Percentiles rank a stretch among this genome's conserved stretches.
Evolutionary conservation across 2,113 vertebrate genomes (phyloP).

Genomic region (Orcinus orca): DNA sequence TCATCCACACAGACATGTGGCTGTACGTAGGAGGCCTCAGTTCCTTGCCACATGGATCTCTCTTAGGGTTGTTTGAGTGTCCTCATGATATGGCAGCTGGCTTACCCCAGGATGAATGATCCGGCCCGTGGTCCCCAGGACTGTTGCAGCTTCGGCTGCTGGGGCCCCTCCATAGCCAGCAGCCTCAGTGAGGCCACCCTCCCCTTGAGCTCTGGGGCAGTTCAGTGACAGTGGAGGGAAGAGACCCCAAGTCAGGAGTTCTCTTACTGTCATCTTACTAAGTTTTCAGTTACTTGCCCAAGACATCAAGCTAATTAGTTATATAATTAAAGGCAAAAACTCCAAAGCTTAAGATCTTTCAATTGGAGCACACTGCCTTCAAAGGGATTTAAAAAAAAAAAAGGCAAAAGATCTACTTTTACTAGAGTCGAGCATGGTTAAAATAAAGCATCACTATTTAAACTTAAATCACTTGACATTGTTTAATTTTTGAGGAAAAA

Average conservation of each 20-base stretch:
- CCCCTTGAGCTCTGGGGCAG: rapidly evolving
- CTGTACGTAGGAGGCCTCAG: no score
- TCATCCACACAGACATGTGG: no score
- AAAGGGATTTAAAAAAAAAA: not conserved
- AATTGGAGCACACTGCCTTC: not conserved
- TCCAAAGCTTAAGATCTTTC: not conserved
- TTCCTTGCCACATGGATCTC: no score
- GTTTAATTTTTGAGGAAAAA: not conserved
- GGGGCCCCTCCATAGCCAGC: no score
- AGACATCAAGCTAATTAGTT: not conserved
- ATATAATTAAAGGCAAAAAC: not conserved
- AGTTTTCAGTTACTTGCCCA: not conserved
- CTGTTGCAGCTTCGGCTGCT: rapidly evolving
- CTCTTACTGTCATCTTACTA: not conserved
- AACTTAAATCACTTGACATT: not conserved
- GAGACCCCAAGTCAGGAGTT: rapidly evolving
- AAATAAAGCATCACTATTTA: not conserved
- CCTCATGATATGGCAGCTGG: no score
- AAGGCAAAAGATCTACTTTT: not conserved
- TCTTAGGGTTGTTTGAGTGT: no score
- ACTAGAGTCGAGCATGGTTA: not conserved
- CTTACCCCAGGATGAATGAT: no score
- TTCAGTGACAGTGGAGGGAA: no score
- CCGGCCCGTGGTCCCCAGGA: no score
- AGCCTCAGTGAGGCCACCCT: no score